Evolutionary conservation across 2,113 vertebrate species (phyloP).

Genomic region (Neofelis nebulosa): DNA sequence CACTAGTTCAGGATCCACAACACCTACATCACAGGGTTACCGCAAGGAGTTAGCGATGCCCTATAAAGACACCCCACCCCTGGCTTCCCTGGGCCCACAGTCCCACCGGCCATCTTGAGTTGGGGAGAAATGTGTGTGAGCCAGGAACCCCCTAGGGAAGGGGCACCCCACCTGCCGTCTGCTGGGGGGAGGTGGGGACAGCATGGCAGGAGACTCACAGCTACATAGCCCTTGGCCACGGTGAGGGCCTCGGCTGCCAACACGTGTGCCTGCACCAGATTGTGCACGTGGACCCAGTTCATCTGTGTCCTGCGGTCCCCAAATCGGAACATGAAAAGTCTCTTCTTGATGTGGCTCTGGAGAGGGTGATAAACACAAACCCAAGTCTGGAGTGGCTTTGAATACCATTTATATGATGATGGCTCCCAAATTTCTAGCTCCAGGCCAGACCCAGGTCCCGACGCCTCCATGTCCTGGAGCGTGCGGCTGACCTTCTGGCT

Average conservation of each 20-base stretch:
- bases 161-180: not conserved
- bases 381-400: not conserved
- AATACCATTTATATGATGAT: accelerated
- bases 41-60: not conserved
- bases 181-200: accelerated
- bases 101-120: not conserved
- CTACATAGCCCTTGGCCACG: conserved; percentile 84
- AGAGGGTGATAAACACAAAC: too few relatives aligned
- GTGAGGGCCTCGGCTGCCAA: conserved; percentile 92
- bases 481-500: not conserved
- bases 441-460: accelerated
- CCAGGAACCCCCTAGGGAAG: not conserved
- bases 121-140: not conserved
- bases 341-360: conserved; percentile 90
- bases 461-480: accelerated
- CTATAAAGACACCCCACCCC: not conserved
- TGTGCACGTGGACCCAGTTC: conserved; percentile 96
- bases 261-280: conserved; percentile 91
- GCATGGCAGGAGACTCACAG: conserved; percentile 86
- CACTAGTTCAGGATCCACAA: too few relatives aligned
- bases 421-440: not conserved
- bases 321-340: conserved; percentile 91
- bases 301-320: conserved; percentile 88
- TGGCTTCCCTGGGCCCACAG: not conserved
- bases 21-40: not conserved